Conservation (phyloP, 2,888 invertebrate species). For the Epirrhoe alternata region DNA sequence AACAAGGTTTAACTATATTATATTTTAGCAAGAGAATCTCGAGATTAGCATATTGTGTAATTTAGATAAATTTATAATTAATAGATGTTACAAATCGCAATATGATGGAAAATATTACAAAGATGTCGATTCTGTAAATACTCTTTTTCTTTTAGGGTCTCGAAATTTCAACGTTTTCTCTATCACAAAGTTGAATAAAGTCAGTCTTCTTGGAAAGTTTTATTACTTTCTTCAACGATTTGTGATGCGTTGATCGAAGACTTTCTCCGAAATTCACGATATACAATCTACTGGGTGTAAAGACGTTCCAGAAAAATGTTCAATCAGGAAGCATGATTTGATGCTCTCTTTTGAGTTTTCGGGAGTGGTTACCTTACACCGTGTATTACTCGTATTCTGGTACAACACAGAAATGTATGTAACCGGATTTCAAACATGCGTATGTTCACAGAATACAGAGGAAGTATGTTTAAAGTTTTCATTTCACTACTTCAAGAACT, state of each 20-base stretch:
- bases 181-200: conserved; percentile 70
- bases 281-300: conserved; percentile 58
- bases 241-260: no score
- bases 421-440: conserved; percentile 64
- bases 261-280: conserved; percentile 70
- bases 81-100: no score
- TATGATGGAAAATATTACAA: not conserved
- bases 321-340: no score
- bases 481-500: no score
- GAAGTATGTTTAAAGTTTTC: no score
- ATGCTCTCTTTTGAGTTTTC: no score
- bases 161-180: not conserved
- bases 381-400: no score
- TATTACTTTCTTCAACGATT: no score
- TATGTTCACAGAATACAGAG: conserved; percentile 45
- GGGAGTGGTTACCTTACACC: no score
- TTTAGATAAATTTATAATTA: no score
- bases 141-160: not conserved
- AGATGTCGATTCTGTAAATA: not conserved
- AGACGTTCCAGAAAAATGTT: no score
- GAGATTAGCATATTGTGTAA: not conserved
- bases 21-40: not conserved
- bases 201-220: conserved; percentile 71
- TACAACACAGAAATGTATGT: conserved; percentile 54
- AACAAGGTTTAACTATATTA: not conserved